A percentile compares a stretch with the other conserved stretches of the same genome.
These are phyloP conservation scores for Hypena proboscidalis DNA, from an alignment of 2,888 invertebrate genomes.

Conservation along the genomic window DNA sequence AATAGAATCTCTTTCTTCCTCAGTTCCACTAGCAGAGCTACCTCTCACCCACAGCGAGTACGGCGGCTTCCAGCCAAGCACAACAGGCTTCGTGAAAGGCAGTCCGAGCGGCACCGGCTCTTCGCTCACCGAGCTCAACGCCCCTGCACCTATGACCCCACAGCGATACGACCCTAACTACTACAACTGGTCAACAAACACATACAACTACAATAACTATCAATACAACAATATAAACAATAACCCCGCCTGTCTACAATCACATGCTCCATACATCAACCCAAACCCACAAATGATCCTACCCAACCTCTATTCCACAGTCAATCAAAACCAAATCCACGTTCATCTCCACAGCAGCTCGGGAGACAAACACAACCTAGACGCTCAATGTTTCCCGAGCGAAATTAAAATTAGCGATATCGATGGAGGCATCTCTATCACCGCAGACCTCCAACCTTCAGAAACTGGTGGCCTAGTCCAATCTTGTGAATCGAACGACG, in stretches of 20 bases:
- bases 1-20: conserved; percentile 11
- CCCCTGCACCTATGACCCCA: conserved; percentile 56
- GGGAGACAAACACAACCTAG: conserved; percentile 87
- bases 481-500: conserved; percentile 81
- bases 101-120: conserved; percentile 67
- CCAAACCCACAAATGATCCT: conserved; percentile 89
- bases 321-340: conserved; percentile 95
- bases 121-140: conserved; percentile 78
- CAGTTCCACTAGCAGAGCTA: conserved; percentile 85
- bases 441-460: conserved; percentile 76
- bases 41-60: conserved; percentile 76
- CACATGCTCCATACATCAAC: conserved; percentile 86
- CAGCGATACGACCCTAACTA: conserved; percentile 84
- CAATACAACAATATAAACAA: conserved; percentile 88
- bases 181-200: conserved; percentile 87
- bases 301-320: conserved; percentile 92
- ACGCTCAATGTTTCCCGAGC: conserved; percentile 85
- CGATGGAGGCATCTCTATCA: conserved; percentile 85
- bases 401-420: conserved; percentile 87
- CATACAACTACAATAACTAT: conserved; percentile 89
- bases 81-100: conserved; percentile 70
- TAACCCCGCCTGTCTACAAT: conserved; percentile 78
- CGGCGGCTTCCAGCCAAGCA: conserved; percentile 68
- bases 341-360: conserved; percentile 90
- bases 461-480: conserved; percentile 80